Conservation (phyloP, 53 echinoderm and acorn worm genomes). For the Stichopus horrens region DNA sequence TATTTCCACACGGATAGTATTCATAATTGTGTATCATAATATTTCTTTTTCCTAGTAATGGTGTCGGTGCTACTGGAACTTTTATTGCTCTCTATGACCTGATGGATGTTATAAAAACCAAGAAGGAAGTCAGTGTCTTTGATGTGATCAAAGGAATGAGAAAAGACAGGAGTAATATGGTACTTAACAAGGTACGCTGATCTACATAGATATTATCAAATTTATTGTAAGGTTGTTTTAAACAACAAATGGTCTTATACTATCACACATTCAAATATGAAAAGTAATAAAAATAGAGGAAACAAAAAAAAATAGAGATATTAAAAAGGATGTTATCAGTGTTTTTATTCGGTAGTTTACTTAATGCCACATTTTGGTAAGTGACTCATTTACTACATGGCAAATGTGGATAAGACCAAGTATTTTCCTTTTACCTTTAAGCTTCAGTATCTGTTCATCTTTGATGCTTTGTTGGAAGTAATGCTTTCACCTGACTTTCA, state of each 20-base stretch:
- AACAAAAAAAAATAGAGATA: no score
- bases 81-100: conserved; percentile 10
- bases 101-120: conserved; percentile 3
- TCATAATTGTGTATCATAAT: not conserved
- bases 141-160: conserved; percentile 8
- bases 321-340: no score
- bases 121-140: conserved; percentile 23
- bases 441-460: conserved; percentile 59
- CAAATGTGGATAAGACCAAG: not conserved
- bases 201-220: no score
- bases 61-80: conserved; percentile 11
- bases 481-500: not conserved
- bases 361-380: not conserved
- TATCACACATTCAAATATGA: no score
- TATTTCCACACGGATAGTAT: no score
- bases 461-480: conserved; percentile 43
- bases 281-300: no score
- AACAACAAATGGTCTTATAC: no score
- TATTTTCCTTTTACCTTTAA: not conserved
- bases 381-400: not conserved
- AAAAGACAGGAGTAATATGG: conserved; percentile 9
- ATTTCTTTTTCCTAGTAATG: not conserved
- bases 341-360: not conserved
- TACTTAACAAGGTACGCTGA: not conserved
- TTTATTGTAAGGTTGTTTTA: no score